Base-by-base conservation (phyloP, 2,113 vertebrate genomes). In the Callorhinus ursinus region DNA sequence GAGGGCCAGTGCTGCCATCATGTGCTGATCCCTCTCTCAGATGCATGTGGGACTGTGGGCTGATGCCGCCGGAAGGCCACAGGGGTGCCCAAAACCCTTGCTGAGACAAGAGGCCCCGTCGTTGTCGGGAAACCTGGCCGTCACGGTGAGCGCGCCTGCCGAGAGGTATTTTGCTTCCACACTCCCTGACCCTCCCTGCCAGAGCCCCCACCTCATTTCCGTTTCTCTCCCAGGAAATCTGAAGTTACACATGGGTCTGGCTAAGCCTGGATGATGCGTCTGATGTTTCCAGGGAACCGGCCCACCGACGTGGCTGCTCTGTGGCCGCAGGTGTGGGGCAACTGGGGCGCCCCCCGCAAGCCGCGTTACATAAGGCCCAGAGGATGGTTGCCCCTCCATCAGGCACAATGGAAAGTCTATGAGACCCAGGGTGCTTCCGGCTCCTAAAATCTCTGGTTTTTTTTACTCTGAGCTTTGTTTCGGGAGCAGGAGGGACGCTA, bases 81-180 rank as follows among this genome's bases (percentile, higher is more conserved):
- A 7, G 14, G 22, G 4, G 0, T 3, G 22, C 1, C 12, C 71
- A 14, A 31, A 26, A 6, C 1, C 9, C 36, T 18, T 11, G 12
- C 31, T 5, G 36, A 76, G 42, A 3, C 31, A 0, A 8, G 5
- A 49, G 19, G 15, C 11, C 0, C 63, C 0, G 0, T 0, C 0
- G 33, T 26, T 0, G 6, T 13, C 21, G 22, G 77, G 88, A 19
- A 46, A 5, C 7, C 88, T 1, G 59, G 81, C 85, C 61, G 1
- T 28, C 7, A 0, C 2, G 0, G 33, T 1, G 6, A 22, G 26
- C 26, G 19, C 8, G 0, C 11, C 51, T 3, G 36, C 88, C 74
- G 1, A 13, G 79, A 24, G 76, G 69, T 6, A 4, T 4, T 14
- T 9, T 7, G 18, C 39, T 24, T 2, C 8, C 31, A 31, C 33